phyloP scores from a whole-genome alignment of 92 coral and sea anemone genomes.

The Micromussa lordhowensis region DNA sequence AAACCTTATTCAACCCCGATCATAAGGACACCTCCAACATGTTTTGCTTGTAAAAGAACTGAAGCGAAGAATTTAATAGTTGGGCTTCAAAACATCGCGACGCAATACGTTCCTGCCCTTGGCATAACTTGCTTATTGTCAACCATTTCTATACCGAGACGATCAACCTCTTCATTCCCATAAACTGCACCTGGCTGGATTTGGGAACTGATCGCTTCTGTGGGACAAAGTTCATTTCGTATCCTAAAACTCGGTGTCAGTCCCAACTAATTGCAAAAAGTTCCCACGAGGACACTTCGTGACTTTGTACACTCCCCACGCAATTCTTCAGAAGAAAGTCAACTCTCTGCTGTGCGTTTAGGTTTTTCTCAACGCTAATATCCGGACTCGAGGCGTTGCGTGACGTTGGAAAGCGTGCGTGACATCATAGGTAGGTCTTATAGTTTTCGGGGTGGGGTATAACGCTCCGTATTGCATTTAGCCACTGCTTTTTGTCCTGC shows the following conservation, averaged over 20 bases:
- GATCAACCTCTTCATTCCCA: background rate
- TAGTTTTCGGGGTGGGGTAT: conserved; percentile 70
- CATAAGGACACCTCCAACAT: too few relatives aligned
- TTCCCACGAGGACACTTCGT: background rate
- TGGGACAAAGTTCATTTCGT: background rate
- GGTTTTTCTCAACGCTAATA: background rate
- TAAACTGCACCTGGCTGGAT: background rate
- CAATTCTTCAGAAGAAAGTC: background rate
- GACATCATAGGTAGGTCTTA: conserved; percentile 74
- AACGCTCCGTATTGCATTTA: conserved; percentile 73
- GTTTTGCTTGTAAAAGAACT: background rate
- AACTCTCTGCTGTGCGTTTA: background rate
- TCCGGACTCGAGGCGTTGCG: conserved; percentile 1
- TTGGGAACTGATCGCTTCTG: background rate
- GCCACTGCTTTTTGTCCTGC: conserved; percentile 90
- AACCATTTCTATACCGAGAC: background rate
- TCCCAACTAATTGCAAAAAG: background rate
- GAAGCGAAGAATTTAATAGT: background rate
- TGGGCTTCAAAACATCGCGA: background rate
- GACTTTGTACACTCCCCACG: background rate
- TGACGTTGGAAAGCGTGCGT: conserved; percentile 9
- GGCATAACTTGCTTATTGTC: background rate
- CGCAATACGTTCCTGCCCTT: background rate
- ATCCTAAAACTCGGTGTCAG: background rate
- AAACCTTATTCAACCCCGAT: too few relatives aligned